Evolutionary conservation across 2,888 invertebrate genomes (phyloP).

Genomic region (Pachliopta kotzebuea): DNA sequence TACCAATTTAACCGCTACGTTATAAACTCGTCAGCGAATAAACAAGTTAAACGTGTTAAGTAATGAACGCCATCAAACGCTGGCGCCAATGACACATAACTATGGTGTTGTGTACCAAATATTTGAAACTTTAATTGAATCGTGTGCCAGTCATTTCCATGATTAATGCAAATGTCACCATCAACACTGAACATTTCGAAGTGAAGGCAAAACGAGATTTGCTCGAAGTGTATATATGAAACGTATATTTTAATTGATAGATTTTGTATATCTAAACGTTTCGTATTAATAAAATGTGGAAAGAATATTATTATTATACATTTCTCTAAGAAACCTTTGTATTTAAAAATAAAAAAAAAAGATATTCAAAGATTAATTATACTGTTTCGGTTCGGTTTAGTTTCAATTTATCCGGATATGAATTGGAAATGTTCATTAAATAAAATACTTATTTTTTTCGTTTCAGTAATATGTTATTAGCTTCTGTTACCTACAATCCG

Average conservation of each 20-base stretch:
- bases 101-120: conserved; percentile 47
- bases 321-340: too few species aligned
- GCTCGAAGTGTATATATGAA: not conserved
- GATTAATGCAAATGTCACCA: conserved; percentile 43
- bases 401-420: too few species aligned
- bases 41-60: conserved; percentile 53
- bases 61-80: conserved; percentile 58
- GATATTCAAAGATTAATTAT: too few species aligned
- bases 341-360: too few species aligned
- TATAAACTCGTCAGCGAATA: conserved; percentile 38
- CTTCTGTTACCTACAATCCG: too few species aligned
- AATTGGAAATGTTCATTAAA: too few species aligned
- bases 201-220: not conserved
- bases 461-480: too few species aligned
- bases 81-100: conserved; percentile 64
- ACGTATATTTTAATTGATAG: not conserved
- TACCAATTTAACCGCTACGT: conserved; percentile 30
- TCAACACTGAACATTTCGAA: conserved; percentile 12
- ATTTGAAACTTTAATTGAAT: conserved; percentile 48
- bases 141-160: conserved; percentile 41
- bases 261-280: too few species aligned
- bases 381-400: too few species aligned
- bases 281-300: too few species aligned
- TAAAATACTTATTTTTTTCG: too few species aligned
- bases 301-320: too few species aligned